Conservation (phyloP, 2,113 vertebrate genomes). For the Bubo blakistoni region DNA sequence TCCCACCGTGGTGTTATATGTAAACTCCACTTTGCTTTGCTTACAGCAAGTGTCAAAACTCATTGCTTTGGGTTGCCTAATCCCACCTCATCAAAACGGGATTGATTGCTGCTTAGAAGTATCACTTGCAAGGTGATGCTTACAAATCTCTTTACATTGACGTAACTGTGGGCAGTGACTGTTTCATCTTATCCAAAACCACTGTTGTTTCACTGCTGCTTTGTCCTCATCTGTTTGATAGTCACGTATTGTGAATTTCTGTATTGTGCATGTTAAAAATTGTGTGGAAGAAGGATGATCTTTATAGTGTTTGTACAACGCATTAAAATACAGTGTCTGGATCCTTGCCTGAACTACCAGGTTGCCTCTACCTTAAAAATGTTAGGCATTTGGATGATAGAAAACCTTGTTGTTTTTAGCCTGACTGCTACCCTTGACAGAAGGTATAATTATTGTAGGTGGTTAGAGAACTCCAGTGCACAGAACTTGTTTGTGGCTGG, state of each 20-base stretch:
- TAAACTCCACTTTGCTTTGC: background rate
- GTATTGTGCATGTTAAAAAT: background rate
- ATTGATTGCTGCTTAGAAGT: background rate
- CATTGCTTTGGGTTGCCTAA: background rate
- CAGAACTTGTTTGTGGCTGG: background rate
- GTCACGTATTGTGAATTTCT: background rate
- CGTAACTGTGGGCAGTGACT: background rate
- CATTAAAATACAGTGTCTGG: background rate
- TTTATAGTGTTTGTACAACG: background rate
- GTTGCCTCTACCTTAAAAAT: background rate
- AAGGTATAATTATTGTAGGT: background rate
- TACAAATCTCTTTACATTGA: background rate
- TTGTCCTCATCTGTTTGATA: background rate
- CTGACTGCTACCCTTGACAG: background rate
- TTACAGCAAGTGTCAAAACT: background rate
- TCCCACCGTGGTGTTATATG: background rate
- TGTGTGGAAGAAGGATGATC: background rate
- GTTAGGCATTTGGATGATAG: background rate
- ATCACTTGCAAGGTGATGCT: background rate
- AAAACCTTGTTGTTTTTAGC: background rate
- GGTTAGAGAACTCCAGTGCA: background rate
- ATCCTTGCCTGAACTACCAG: background rate
- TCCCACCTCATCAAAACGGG: background rate
- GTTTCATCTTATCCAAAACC: background rate
- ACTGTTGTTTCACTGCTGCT: background rate